Conservation (phyloP, 2,888 invertebrate species). For the Apodemia hepburni region DNA sequence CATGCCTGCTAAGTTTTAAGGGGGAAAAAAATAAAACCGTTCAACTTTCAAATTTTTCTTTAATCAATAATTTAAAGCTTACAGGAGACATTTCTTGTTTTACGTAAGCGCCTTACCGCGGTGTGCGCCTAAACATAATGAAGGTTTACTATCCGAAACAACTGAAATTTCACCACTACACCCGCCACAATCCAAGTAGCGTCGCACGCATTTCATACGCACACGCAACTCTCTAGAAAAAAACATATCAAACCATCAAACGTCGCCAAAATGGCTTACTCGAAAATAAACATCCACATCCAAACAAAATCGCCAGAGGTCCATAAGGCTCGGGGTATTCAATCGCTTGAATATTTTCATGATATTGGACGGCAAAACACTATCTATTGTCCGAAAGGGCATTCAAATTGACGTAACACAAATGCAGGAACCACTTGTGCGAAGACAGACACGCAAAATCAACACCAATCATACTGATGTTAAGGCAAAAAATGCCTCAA, state of each 20-base stretch:
- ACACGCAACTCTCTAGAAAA: constrained; percentile 11
- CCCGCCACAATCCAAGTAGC: constrained; percentile 36
- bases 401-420: constrained; percentile 26
- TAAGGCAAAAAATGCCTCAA: constrained; percentile 8
- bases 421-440: constrained; percentile 16
- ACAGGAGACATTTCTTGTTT: constrained; percentile 64
- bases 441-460: constrained; percentile 9
- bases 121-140: constrained; percentile 34
- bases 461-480: constrained; percentile 2
- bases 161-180: constrained; percentile 52
- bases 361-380: constrained; percentile 38
- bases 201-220: constrained; percentile 1
- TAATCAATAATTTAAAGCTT: constrained; percentile 79
- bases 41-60: constrained; percentile 72
- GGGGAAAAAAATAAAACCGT: constrained; percentile 46
- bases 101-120: constrained; percentile 35
- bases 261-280: constrained; percentile 6
- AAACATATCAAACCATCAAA: constrained; percentile 19
- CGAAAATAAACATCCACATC: background rate
- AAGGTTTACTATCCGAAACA: constrained; percentile 32
- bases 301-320: constrained; percentile 27
- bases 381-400: constrained; percentile 39
- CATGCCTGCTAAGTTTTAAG: no score
- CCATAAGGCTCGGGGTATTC: constrained; percentile 18
- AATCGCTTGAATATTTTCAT: constrained; percentile 19